Evolutionary conservation across 2,113 vertebrate species (phyloP), one percentile per base, ranked within the genome.

Genomic region (Oreochromis spilurus): DNA sequence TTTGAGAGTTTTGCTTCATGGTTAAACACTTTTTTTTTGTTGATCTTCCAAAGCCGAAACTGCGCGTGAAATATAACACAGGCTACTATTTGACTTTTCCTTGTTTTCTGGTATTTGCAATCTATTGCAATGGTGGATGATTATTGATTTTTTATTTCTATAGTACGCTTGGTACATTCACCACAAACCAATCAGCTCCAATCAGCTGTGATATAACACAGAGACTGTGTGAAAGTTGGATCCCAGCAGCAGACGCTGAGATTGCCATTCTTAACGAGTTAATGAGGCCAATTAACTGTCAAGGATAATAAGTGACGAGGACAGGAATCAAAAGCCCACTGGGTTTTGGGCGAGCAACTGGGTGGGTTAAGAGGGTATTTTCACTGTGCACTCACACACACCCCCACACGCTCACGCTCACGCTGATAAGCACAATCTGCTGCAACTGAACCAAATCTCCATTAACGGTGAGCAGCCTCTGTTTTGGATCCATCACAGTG

Each of bases 211-310:
- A 78, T 19, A 12, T 13, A 36, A 38, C 7, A 17, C 2, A 48
- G 50, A 80, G 17, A 77, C 43, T 6, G 19, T 50, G 65, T 14
- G 21, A 87, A 67, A 21, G 43, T 24, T 34, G 62, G 43, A 81
- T 60, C 12, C 6, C 24, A 84, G 29, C 31, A 54, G 58, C 83
- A 82, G 58, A 53, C 21, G 54, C 75, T 77, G 0, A 84, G 67
- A 45, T 21, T 55, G 80, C 85, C 85, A 79, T 40, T 81, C 17
- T 85, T 81, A 84, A 85, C 57, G 75, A 86, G 43, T 67, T 91
- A 93, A 93, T 82, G 75, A 89, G 87, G 83, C 26, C 34, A 75
- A 81, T 92, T 93, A 70, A 91, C 92, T 81, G 89, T 62, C 43
- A 65, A 60, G 58, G 17, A 9, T 85, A 67, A 81, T 3, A 11